phyloP scores from a whole-genome alignment of 2,888 invertebrate genomes.

The Dicycla oo region DNA sequence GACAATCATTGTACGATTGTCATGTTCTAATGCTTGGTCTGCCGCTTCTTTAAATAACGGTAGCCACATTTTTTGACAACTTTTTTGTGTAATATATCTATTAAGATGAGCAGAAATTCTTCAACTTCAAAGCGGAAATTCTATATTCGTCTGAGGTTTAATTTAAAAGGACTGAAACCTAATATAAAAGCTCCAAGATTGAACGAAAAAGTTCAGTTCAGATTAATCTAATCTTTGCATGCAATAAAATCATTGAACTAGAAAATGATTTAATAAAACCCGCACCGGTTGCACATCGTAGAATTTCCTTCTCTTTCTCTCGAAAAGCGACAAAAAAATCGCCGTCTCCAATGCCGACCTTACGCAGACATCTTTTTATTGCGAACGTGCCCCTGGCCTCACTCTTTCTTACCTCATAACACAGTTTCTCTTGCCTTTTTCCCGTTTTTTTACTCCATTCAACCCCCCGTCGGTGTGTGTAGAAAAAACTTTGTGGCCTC shows the following conservation, averaged over 20 bases:
- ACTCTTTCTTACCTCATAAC: conserved; percentile 89
- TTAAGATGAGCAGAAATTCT: conserved; percentile 2
- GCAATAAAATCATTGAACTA: conserved; percentile 45
- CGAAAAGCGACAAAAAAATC: conserved; percentile 81
- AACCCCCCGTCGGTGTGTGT: conserved; percentile 75
- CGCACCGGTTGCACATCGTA: conserved; percentile 60
- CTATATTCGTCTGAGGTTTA: background rate
- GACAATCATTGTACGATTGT: conserved; percentile 52
- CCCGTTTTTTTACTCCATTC: conserved; percentile 70
- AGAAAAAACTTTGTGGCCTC: conserved; percentile 75
- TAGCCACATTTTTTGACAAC: conserved; percentile 27
- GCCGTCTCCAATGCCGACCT: conserved; percentile 80
- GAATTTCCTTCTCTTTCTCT: conserved; percentile 74
- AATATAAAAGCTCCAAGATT: conserved; percentile 10
- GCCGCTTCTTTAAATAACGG: conserved; percentile 29
- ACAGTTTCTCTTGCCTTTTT: conserved; percentile 84
- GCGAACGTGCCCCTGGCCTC: conserved; percentile 86
- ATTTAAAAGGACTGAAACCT: background rate
- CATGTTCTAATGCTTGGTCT: conserved; percentile 33
- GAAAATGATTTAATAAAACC: conserved; percentile 63
- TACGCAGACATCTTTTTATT: conserved; percentile 88
- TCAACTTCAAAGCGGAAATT: conserved; percentile 4
- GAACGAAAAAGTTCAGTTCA: conserved; percentile 21
- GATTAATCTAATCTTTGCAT: conserved; percentile 38
- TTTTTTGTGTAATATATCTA: background rate